These are phyloP conservation scores for Empidonax alnorum DNA, from an alignment of 2,113 vertebrate species.

Conservation along the genomic window DNA sequence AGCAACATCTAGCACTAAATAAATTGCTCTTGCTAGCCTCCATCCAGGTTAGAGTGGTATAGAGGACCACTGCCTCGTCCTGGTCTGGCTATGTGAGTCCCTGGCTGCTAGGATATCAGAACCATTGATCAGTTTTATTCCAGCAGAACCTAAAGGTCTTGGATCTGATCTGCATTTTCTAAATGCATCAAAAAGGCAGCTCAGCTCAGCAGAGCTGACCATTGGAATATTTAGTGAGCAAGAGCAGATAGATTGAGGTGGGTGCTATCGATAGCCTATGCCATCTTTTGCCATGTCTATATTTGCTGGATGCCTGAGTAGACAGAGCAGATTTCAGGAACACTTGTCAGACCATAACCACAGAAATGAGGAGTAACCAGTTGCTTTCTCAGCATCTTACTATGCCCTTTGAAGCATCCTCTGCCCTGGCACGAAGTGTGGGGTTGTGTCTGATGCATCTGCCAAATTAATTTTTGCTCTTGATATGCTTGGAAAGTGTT, in stretches of 20 bases:
- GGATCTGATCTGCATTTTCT: not conserved
- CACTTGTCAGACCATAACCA: not conserved
- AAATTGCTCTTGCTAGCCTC: not conserved
- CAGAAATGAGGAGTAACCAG: not conserved
- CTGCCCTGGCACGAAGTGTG: accelerated
- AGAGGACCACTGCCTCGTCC: accelerated
- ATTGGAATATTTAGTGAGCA: not conserved
- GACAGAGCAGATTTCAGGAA: not conserved
- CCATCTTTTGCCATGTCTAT: not conserved
- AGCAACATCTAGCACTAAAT: not conserved
- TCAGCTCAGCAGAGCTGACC: not conserved
- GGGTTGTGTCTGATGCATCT: not conserved
- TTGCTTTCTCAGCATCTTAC: not conserved
- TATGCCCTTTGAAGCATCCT: not conserved
- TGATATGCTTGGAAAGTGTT: not conserved
- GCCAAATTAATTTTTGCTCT: not conserved
- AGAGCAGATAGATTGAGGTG: not conserved
- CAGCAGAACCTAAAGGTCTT: not conserved
- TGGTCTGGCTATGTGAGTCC: not conserved
- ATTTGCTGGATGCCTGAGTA: not conserved
- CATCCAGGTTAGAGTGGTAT: not conserved
- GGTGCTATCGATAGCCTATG: not conserved
- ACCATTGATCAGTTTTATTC: not conserved
- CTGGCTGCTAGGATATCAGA: not conserved
- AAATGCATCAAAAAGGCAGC: not conserved